Percentiles rank a stretch among this genome's conserved stretches.
phyloP scores from a whole-genome alignment of 1,140 invertebrate genomes.

The Metopolophium dirhodum region DNA sequence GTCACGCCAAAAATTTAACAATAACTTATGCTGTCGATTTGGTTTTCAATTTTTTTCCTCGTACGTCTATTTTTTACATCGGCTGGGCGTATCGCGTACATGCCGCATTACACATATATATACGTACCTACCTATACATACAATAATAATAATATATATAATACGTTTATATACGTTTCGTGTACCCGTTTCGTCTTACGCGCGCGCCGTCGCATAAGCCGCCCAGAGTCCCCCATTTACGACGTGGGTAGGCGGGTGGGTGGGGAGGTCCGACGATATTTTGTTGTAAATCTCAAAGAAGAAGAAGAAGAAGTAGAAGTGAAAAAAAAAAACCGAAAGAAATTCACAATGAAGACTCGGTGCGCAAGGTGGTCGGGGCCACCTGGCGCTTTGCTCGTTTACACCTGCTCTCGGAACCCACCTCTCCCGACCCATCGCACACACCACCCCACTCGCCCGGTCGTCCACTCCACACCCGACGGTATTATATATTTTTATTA shows the following conservation, averaged over 20 bases:
- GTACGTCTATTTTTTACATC: slow-evolving; percentile 13
- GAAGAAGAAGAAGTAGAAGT: not conserved
- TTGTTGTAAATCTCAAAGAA: not conserved
- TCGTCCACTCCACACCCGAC: not conserved
- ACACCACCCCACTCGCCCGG: not conserved
- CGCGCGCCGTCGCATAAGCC: not conserved
- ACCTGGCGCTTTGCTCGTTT: slow-evolving; percentile 45
- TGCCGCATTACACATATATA: not conserved
- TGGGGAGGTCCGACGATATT: not conserved
- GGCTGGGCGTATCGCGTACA: not conserved
- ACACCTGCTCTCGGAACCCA: slow-evolving; percentile 15
- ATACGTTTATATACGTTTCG: not conserved
- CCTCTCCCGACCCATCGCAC: not conserved
- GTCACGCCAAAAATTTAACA: slow-evolving; percentile 7
- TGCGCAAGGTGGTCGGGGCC: slow-evolving; percentile 46
- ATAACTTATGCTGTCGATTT: not conserved
- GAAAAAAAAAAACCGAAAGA: not conserved
- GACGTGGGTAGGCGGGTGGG: not conserved
- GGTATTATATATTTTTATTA: not conserved
- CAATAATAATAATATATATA: not conserved
- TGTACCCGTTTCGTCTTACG: not conserved
- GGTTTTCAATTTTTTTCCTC: not conserved
- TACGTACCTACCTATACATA: not conserved
- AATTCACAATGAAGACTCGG: slow-evolving; percentile 20
- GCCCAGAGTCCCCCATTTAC: not conserved